Percentiles rank a stretch among this genome's conserved stretches.
Evolutionary conservation across 1,140 invertebrate species (phyloP).

Genomic region (Hirudo medicinalis): DNA sequence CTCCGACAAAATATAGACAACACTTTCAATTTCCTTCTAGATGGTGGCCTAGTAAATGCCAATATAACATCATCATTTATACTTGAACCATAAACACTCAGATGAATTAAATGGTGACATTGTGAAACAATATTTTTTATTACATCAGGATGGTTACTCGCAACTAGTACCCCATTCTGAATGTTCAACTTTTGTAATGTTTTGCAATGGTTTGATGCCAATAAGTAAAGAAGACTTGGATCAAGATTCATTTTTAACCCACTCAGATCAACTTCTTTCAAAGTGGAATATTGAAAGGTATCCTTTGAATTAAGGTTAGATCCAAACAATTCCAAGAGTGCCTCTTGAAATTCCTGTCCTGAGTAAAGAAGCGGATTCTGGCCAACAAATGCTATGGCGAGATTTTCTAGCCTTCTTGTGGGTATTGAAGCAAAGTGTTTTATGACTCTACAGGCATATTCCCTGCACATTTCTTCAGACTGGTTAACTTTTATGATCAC

Average conservation of each 20-base stretch:
- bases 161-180: conserved; percentile 30
- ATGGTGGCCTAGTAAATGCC: conserved; percentile 24
- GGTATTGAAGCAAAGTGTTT: conserved; percentile 19
- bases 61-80: conserved; percentile 30
- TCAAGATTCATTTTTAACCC: conserved; percentile 28
- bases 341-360: conserved; percentile 27
- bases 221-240: conserved; percentile 28
- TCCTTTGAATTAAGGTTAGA: background rate
- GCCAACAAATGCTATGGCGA: conserved; percentile 26
- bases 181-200: conserved; percentile 31
- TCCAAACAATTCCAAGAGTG: conserved; percentile 26
- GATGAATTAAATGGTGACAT: conserved; percentile 28
- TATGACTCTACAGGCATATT: conserved; percentile 25
- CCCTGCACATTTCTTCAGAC: conserved; percentile 19
- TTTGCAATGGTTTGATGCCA: conserved; percentile 29
- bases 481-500: conserved; percentile 22
- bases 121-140: conserved; percentile 25
- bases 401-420: conserved; percentile 23
- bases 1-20: conserved; percentile 29
- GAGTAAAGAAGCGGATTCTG: conserved; percentile 32
- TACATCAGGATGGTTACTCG: conserved; percentile 27
- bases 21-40: conserved; percentile 21
- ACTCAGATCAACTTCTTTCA: conserved; percentile 29
- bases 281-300: background rate
- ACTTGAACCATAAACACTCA: conserved; percentile 29